phyloP scores from a whole-genome alignment of 2,888 invertebrate species.

The Teleogryllus oceanicus region DNA sequence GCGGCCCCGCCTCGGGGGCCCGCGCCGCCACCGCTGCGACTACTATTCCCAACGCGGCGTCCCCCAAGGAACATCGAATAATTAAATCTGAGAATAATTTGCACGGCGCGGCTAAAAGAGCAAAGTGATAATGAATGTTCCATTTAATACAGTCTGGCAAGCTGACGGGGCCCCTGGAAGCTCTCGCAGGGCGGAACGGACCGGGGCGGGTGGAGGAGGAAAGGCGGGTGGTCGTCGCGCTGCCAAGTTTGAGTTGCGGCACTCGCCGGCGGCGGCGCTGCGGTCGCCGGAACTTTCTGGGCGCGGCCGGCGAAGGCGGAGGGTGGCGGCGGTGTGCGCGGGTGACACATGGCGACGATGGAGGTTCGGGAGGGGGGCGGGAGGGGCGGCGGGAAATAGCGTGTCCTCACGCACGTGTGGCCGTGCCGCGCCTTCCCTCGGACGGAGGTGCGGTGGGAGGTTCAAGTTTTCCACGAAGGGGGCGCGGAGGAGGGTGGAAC shows the following conservation, averaged over 20 bases:
- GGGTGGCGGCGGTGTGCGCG: background rate
- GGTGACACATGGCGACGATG: background rate
- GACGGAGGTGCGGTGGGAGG: too few species aligned
- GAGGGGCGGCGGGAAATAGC: background rate
- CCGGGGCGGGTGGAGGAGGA: background rate
- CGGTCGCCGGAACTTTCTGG: constrained; percentile 18
- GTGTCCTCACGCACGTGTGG: background rate
- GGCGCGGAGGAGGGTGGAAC: too few species aligned
- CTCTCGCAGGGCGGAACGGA: background rate
- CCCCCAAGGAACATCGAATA: background rate
- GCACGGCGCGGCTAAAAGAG: constrained; percentile 3
- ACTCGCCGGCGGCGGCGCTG: background rate
- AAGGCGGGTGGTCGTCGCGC: background rate
- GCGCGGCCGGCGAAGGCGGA: too few species aligned
- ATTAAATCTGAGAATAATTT: constrained; percentile 18
- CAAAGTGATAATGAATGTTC: constrained; percentile 9
- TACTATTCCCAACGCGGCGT: background rate
- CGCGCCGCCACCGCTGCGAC: background rate
- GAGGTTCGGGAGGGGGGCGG: background rate
- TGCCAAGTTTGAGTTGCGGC: constrained; percentile 18
- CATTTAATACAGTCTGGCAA: constrained; percentile 18
- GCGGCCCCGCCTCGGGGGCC: too few species aligned
- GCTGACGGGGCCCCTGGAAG: constrained; percentile 6
- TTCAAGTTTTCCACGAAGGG: too few species aligned
- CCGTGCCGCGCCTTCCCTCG: background rate